Evolutionary conservation across 2,113 vertebrate genomes (phyloP).

Genomic region (Colinus virginianus): DNA sequence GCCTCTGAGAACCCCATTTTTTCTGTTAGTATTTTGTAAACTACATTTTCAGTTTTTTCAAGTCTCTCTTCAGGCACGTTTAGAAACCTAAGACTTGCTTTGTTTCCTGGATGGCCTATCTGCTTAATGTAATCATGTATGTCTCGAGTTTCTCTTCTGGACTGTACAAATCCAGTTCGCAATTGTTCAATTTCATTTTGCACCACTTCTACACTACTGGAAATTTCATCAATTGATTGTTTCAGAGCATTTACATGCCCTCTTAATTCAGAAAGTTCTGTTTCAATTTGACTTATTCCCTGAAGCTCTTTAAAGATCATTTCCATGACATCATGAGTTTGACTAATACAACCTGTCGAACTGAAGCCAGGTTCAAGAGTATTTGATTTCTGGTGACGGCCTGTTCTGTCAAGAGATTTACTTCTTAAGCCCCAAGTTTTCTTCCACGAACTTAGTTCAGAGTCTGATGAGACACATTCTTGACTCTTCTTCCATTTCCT

Average conservation of each 20-base stretch:
- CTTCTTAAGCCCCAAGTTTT: constrained; percentile 95
- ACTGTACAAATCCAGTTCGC: constrained; percentile 95
- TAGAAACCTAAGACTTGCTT: constrained; percentile 91
- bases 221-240: constrained; percentile 98
- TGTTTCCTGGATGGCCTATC: constrained; percentile 90
- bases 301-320: constrained; percentile 99
- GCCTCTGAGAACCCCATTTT: constrained; percentile 95
- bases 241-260: constrained; percentile 97
- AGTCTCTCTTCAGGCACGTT: constrained; percentile 93
- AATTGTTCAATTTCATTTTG: constrained; percentile 98
- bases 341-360: constrained; percentile 95
- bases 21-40: constrained; percentile 91
- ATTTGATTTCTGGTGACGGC: constrained; percentile 88
- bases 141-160: constrained; percentile 94
- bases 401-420: constrained; percentile 95
- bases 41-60: constrained; percentile 87
- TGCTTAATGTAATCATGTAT: constrained; percentile 99
- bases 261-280: constrained; percentile 93
- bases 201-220: constrained; percentile 97
- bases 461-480: constrained; percentile 96
- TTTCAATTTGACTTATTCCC: constrained; percentile 98
- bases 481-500: constrained; percentile 99
- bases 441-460: constrained; percentile 92
- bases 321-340: constrained; percentile 99
- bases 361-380: constrained; percentile 92